phyloP scores from a whole-genome alignment of 2,888 invertebrate species.

The Psylliodes chrysocephalus region DNA sequence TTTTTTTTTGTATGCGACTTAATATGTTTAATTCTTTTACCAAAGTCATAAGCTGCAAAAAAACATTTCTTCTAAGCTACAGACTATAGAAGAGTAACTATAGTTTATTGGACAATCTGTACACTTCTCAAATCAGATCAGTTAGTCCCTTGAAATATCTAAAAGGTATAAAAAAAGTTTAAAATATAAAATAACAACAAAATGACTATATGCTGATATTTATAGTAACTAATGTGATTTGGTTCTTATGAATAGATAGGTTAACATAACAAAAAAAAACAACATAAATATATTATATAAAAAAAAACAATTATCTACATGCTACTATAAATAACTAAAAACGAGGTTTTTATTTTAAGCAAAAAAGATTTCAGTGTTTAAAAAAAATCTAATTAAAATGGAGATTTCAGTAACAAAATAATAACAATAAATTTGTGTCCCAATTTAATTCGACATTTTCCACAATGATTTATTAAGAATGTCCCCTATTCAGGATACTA shows the following conservation, averaged over 20 bases:
- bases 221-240: slow-evolving; percentile 43
- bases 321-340: slow-evolving; percentile 28
- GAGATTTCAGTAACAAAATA: slow-evolving; percentile 3
- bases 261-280: slow-evolving; percentile 52
- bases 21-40: too few relatives aligned
- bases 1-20: too few relatives aligned
- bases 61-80: too few relatives aligned
- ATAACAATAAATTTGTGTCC: slow-evolving; percentile 3
- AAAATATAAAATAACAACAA: slow-evolving; percentile 35
- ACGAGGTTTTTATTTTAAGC: slow-evolving; percentile 27
- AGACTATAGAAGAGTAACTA: too few relatives aligned
- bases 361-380: slow-evolving; percentile 7
- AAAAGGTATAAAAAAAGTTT: slow-evolving; percentile 29
- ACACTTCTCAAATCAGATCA: slow-evolving; percentile 19
- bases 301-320: slow-evolving; percentile 38
- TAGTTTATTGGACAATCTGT: slow-evolving; percentile 12
- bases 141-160: slow-evolving; percentile 20
- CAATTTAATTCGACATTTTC: slow-evolving; percentile 3
- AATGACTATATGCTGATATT: slow-evolving; percentile 40
- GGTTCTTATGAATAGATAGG: slow-evolving; percentile 50
- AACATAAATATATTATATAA: slow-evolving; percentile 46
- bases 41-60: too few relatives aligned
- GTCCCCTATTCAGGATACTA: too few relatives aligned
- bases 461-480: too few relatives aligned
- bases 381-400: slow-evolving; percentile 1